Evolutionary conservation across 92 coral and sea anemone species (phyloP).

Genomic region (Bergia puertoricense): DNA sequence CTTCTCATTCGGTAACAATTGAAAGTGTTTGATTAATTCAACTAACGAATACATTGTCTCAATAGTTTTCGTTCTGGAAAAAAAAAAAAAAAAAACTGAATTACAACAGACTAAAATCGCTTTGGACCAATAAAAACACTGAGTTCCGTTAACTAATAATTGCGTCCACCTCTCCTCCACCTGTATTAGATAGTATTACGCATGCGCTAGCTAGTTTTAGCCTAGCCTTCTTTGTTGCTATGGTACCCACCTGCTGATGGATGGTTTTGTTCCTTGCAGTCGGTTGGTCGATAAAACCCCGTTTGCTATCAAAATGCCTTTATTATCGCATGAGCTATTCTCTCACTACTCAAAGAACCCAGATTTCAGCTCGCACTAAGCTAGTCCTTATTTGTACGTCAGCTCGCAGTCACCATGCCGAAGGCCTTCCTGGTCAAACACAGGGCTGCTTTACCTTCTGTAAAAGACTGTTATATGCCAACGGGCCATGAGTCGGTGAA

Average conservation of each 20-base stretch:
- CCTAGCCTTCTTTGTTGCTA: constrained; percentile 68
- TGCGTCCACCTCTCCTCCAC: constrained; percentile 14
- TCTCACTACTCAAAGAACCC: constrained; percentile 57
- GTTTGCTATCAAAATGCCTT: constrained; percentile 64
- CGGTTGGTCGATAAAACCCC: constrained; percentile 62
- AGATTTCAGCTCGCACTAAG: constrained; percentile 57
- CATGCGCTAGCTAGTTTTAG: constrained; percentile 44
- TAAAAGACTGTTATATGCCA: constrained; percentile 46
- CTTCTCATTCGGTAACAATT: constrained; percentile 34
- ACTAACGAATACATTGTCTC: constrained; percentile 28
- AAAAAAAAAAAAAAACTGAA: constrained; percentile 29
- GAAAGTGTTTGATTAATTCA: constrained; percentile 16
- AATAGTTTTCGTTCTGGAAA: constrained; percentile 40
- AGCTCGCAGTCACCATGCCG: constrained; percentile 60
- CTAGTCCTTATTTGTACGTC: constrained; percentile 34
- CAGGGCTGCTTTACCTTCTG: constrained; percentile 29
- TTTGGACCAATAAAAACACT: constrained; percentile 13
- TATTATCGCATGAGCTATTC: constrained; percentile 71
- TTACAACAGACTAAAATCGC: constrained; percentile 39
- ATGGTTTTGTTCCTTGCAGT: constrained; percentile 66
- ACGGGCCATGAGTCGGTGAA: constrained; percentile 42
- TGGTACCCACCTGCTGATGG: constrained; percentile 81
- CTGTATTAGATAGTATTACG: constrained; percentile 50
- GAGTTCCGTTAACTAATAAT: constrained; percentile 31
- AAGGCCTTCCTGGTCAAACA: constrained; percentile 84